These are phyloP conservation scores for Cosmorhoe ocellata DNA, from an alignment of 2,888 invertebrate species.

Conservation along the genomic window DNA sequence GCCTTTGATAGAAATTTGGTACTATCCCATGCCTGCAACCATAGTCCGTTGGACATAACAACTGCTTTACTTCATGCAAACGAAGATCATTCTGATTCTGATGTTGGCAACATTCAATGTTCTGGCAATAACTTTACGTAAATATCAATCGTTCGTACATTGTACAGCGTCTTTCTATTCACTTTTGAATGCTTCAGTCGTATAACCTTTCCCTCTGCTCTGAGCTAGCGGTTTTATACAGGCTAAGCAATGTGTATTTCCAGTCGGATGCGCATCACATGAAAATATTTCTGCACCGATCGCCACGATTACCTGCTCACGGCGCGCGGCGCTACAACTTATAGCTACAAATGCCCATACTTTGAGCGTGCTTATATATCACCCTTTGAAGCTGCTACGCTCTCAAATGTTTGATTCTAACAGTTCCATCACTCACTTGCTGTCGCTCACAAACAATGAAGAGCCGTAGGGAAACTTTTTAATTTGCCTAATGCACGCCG, in stretches of 20 bases:
- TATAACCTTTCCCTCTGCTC: not conserved
- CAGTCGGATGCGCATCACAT: conserved; percentile 54
- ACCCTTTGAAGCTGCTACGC: conserved; percentile 66
- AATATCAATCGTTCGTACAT: too few relatives aligned
- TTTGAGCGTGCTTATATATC: conserved; percentile 72
- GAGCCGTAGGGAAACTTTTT: conserved; percentile 69
- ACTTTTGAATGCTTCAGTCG: not conserved
- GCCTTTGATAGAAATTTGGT: not conserved
- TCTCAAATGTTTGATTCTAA: conserved; percentile 74
- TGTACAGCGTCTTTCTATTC: not conserved
- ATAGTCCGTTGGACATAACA: not conserved
- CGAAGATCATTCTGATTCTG: too few relatives aligned
- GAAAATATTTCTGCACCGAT: conserved; percentile 67
- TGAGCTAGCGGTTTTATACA: conserved; percentile 21
- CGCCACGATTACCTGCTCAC: conserved; percentile 63
- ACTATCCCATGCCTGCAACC: not conserved
- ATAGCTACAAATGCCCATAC: conserved; percentile 59
- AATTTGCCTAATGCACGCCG: conserved; percentile 79
- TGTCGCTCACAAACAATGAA: conserved; percentile 65
- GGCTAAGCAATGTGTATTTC: conserved; percentile 36
- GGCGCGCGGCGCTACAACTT: conserved; percentile 53
- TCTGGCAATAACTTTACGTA: too few relatives aligned
- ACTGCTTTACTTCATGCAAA: too few relatives aligned
- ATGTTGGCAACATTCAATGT: too few relatives aligned
- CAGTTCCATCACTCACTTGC: conserved; percentile 57